Base-by-base conservation (phyloP, 2,797 vertebrate genomes). In the Thripadectes ignobilis region DNA sequence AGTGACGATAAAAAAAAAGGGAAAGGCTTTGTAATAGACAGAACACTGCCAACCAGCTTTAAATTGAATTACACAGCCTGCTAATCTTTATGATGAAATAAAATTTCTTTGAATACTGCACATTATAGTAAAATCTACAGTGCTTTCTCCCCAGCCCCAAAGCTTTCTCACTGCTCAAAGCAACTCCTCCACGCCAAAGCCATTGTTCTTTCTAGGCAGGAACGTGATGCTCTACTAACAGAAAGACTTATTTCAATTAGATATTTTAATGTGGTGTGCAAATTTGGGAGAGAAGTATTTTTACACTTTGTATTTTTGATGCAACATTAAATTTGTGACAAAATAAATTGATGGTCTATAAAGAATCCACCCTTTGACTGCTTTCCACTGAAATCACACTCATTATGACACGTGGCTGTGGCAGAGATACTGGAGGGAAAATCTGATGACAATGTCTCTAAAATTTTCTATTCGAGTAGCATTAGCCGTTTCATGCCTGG, bases 31-130 rank as follows among this genome's bases (percentile, higher is more conserved):
- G 62, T 96, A 97, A 96, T 80, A 97, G 95, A 95, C 94, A 96
- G 94, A 96, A 95, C 95, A 97, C 49, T 94, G 85, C 96, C 93
- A 32, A 96, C 91, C 95, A 98, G 97, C 97, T 97, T 97, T 97
- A 98, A 98, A 98, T 98, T 98, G 97, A 98, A 98, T 98, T 98
- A 98, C 98, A 98, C 98, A 98, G 97, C 95, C 98, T 98, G 97
- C 97, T 98, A 98, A 98, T 98, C 97, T 98, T 98, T 98, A 98
- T 71, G 97, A 98, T 96, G 95, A 96, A 97, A 97, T 97, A 97
- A 97, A 96, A 98, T 97, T 95, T 97, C 96, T 97, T 95, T 95
- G 96, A 97, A 97, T 92, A 92, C 94, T 82, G 97, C 80, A 89
- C 96, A 96, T 98, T 93, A 96, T 43, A 95, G 95, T 97, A 95